Percentiles rank a stretch among this genome's conserved stretches.
Conservation (phyloP, 2,797 vertebrate species). For the Danio tinwini region DNA sequence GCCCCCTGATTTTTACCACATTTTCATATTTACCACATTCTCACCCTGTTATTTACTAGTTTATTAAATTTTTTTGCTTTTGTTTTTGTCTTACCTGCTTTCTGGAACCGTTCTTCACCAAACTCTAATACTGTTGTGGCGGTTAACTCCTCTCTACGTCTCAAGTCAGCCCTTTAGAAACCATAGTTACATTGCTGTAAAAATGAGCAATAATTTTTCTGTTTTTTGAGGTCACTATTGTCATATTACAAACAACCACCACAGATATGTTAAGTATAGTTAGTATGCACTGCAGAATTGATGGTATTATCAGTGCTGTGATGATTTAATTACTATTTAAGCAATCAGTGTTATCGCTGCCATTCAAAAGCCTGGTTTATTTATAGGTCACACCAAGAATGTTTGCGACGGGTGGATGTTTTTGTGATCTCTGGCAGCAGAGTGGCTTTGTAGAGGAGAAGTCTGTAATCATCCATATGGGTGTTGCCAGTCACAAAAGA, state of each 20-base stretch:
- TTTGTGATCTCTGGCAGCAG: slow-evolving; percentile 27
- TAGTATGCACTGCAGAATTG: neutral
- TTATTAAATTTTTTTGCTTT: too few species aligned
- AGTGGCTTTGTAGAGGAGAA: slow-evolving; percentile 30
- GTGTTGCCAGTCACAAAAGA: slow-evolving; percentile 40
- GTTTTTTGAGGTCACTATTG: neutral
- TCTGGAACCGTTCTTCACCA: too few species aligned
- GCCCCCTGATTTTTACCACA: too few species aligned
- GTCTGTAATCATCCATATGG: slow-evolving; percentile 39
- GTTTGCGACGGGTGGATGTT: neutral
- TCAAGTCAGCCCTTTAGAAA: neutral
- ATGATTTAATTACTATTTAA: slow-evolving; percentile 23
- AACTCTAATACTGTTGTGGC: too few species aligned
- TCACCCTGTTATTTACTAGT: too few species aligned
- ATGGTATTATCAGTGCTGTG: neutral
- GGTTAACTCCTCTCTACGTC: too few species aligned
- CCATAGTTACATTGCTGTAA: neutral
- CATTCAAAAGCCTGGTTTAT: neutral
- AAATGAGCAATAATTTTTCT: neutral
- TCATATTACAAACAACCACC: neutral
- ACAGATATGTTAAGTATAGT: neutral
- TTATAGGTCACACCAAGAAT: neutral
- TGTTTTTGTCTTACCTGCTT: too few species aligned
- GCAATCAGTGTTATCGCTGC: neutral
- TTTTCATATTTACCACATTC: too few species aligned